Evolutionary conservation across 2,888 invertebrate genomes (phyloP).

Genomic region (Xestobium rufovillosum): DNA sequence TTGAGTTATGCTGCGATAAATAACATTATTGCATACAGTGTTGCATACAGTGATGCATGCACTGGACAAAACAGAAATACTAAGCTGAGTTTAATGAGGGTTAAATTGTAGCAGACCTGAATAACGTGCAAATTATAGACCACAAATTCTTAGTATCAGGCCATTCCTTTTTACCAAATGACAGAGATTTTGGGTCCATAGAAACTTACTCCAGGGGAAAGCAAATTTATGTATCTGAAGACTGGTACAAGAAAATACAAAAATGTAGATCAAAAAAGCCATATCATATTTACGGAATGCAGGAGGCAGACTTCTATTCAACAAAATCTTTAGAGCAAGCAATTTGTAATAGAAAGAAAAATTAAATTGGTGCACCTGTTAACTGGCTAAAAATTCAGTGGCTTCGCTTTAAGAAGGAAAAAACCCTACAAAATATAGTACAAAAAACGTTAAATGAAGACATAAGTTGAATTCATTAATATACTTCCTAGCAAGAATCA

Average conservation of each 20-base stretch:
- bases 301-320: slow-evolving; percentile 15
- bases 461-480: no score
- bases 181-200: slow-evolving; percentile 17
- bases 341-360: slow-evolving; percentile 19
- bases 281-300: no score
- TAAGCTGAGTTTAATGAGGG: slow-evolving; percentile 7
- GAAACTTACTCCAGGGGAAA: no score
- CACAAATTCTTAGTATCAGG: slow-evolving; percentile 11
- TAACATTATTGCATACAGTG: background rate
- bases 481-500: no score
- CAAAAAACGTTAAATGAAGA: slow-evolving; percentile 18
- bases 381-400: slow-evolving; percentile 22
- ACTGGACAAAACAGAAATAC: slow-evolving; percentile 13
- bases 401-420: slow-evolving; percentile 18
- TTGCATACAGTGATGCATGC: slow-evolving; percentile 13
- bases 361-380: slow-evolving; percentile 12
- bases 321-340: slow-evolving; percentile 15
- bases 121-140: slow-evolving; percentile 15
- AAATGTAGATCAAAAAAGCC: slow-evolving; percentile 8
- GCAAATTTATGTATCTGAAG: no score
- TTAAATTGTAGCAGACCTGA: slow-evolving; percentile 17
- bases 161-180: slow-evolving; percentile 14
- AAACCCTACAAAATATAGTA: slow-evolving; percentile 16
- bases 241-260: slow-evolving; percentile 1
- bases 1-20: no score